Evolutionary conservation across 2,888 invertebrate genomes (phyloP).

Genomic region (Pelosia muscerda): DNA sequence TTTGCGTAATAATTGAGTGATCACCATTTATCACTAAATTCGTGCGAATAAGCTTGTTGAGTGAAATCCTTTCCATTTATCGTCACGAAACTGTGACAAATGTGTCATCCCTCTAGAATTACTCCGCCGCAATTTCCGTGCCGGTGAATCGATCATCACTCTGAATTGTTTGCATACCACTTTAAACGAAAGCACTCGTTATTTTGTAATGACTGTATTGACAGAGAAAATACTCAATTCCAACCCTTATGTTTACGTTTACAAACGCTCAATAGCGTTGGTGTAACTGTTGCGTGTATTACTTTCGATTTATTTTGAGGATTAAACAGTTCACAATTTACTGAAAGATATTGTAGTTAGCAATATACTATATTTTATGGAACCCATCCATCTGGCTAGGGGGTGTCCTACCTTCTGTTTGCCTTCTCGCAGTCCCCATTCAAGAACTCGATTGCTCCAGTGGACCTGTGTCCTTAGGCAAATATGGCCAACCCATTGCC

Average conservation of each 20-base stretch:
- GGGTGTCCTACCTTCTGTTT: too few species aligned
- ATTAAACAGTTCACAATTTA: background rate
- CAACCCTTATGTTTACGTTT: background rate
- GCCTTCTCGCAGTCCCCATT: too few species aligned
- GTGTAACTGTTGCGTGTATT: background rate
- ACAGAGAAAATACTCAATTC: conserved; percentile 9
- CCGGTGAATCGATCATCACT: conserved; percentile 13
- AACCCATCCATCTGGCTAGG: too few species aligned
- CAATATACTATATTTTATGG: too few species aligned
- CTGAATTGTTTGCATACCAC: conserved; percentile 10
- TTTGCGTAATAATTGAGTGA: background rate
- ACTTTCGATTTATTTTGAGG: background rate
- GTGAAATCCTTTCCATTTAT: conserved; percentile 12
- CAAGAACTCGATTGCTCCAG: too few species aligned
- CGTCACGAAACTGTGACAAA: conserved; percentile 21
- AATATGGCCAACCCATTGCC: too few species aligned
- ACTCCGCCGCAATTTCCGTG: conserved; percentile 12
- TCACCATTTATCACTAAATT: background rate
- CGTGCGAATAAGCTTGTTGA: background rate
- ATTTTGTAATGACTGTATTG: background rate
- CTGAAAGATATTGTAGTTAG: too few species aligned
- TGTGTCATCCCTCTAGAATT: conserved; percentile 10
- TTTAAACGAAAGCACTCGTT: background rate
- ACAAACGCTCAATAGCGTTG: background rate
- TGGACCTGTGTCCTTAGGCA: too few species aligned